These are phyloP conservation scores for Huso huso DNA, from an alignment of 2,797 vertebrate species.

Conservation along the genomic window DNA sequence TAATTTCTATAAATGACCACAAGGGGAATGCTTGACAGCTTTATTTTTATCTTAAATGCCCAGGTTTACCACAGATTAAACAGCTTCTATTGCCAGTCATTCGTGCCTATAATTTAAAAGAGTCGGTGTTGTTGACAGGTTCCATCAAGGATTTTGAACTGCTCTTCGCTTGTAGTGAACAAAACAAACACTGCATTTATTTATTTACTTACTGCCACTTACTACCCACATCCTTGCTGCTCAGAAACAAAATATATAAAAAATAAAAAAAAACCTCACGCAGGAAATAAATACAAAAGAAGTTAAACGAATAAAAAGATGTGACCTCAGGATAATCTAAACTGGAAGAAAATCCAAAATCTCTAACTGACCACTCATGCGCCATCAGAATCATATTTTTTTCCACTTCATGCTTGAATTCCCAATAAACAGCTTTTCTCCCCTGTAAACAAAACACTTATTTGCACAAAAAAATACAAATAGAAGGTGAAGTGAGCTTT, in stretches of 20 bases:
- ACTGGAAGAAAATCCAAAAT: constrained; percentile 48
- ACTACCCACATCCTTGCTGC: constrained; percentile 28
- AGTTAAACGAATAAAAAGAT: constrained; percentile 44
- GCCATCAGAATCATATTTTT: constrained; percentile 66
- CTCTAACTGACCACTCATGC: constrained; percentile 68
- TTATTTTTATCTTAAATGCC: constrained; percentile 36
- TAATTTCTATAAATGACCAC: constrained; percentile 2
- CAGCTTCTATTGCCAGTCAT: constrained; percentile 32
- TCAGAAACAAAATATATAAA: constrained; percentile 19
- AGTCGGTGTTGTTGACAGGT: constrained; percentile 38
- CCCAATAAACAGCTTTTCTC: constrained; percentile 42
- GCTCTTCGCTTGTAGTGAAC: constrained; percentile 23
- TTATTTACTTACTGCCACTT: too few species aligned
- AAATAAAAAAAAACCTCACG: constrained; percentile 41
- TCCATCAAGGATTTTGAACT: constrained; percentile 22
- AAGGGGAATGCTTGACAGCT: constrained; percentile 22
- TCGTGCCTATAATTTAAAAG: constrained; percentile 45
- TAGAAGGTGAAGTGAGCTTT: constrained; percentile 52
- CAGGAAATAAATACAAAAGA: constrained; percentile 22
- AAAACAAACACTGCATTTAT: constrained; percentile 25
- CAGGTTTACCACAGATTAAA: constrained; percentile 25
- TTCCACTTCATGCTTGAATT: constrained; percentile 72
- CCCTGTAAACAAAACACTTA: constrained; percentile 65
- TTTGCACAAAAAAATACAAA: constrained; percentile 63
- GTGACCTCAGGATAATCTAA: constrained; percentile 63